These are phyloP conservation scores for Cabera pusaria DNA, from an alignment of 2,888 invertebrate species.

Conservation along the genomic window DNA sequence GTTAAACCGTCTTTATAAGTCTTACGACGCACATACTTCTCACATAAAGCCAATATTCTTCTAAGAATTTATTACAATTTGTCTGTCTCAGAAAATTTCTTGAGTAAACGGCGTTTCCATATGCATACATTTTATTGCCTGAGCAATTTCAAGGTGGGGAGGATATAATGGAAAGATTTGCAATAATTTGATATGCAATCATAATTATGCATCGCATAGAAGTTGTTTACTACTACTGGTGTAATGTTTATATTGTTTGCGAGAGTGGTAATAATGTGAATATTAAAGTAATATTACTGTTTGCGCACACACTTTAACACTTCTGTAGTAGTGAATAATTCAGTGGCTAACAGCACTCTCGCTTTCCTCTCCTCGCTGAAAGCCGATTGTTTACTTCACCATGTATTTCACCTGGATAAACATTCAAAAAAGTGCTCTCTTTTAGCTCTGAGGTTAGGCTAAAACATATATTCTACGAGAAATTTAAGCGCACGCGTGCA, in stretches of 20 bases:
- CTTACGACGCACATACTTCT: too few relatives aligned
- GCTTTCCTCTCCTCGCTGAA: conserved; percentile 34
- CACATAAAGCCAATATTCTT: conserved; percentile 11
- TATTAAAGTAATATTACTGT: conserved; percentile 73
- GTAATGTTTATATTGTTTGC: conserved; percentile 51
- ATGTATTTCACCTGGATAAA: conserved; percentile 40
- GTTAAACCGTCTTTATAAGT: conserved; percentile 2
- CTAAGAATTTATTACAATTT: conserved; percentile 14
- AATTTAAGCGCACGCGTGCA: too few relatives aligned
- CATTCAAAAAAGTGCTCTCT: conserved; percentile 21
- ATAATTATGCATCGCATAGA: conserved; percentile 22
- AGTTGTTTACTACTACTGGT: conserved; percentile 48
- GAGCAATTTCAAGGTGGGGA: conserved; percentile 11
- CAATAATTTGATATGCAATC: conserved; percentile 20
- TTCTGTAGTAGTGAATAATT: conserved; percentile 69
- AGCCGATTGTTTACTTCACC: conserved; percentile 52
- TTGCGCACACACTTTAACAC: conserved; percentile 68
- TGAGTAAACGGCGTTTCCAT: conserved; percentile 13
- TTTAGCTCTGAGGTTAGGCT: conserved; percentile 14
- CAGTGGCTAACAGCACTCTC: conserved; percentile 49
- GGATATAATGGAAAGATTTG: conserved; percentile 7
- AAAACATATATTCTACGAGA: conserved; percentile 3
- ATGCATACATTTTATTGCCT: conserved; percentile 7
- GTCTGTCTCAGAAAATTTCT: conserved; percentile 16
- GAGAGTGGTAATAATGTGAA: conserved; percentile 63